Conservation (phyloP, 2,888 invertebrate genomes). For the Melipona beecheii region DNA sequence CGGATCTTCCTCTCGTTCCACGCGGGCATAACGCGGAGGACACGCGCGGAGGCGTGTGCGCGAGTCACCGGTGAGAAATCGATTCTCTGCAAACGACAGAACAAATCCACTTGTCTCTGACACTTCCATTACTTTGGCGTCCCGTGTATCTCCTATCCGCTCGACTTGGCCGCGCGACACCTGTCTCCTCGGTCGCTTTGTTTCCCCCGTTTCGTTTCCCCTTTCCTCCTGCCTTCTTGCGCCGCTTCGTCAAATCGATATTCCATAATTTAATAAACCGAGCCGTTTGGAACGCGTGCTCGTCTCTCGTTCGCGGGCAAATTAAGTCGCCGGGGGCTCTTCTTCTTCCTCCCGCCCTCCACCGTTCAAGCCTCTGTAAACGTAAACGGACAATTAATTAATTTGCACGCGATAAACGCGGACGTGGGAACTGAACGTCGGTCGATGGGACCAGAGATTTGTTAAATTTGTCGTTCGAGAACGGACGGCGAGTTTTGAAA, state of each 20-base stretch:
- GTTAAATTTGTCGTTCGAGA: neutral
- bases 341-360: too few species aligned
- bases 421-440: neutral
- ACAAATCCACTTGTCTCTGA: conserved; percentile 73
- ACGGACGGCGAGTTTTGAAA: neutral
- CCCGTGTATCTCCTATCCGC: conserved; percentile 59
- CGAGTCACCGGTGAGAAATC: conserved; percentile 60
- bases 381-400: conserved; percentile 8
- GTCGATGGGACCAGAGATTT: neutral
- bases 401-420: neutral
- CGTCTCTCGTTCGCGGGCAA: neutral
- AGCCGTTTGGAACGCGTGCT: neutral
- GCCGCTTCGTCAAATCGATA: conserved; percentile 2
- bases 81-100: conserved; percentile 71
- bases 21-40: conserved; percentile 7
- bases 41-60: neutral
- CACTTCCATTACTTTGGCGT: conserved; percentile 75
- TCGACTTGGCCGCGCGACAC: conserved; percentile 55
- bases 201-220: conserved; percentile 25
- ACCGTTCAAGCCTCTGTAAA: neutral
- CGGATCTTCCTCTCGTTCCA: neutral
- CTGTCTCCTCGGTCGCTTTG: conserved; percentile 48
- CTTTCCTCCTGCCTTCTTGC: neutral
- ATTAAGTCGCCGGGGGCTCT: neutral
- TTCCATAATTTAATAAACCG: conserved; percentile 40